Conservation (phyloP, 2,113 vertebrate species). For the Grallaria varia region DNA sequence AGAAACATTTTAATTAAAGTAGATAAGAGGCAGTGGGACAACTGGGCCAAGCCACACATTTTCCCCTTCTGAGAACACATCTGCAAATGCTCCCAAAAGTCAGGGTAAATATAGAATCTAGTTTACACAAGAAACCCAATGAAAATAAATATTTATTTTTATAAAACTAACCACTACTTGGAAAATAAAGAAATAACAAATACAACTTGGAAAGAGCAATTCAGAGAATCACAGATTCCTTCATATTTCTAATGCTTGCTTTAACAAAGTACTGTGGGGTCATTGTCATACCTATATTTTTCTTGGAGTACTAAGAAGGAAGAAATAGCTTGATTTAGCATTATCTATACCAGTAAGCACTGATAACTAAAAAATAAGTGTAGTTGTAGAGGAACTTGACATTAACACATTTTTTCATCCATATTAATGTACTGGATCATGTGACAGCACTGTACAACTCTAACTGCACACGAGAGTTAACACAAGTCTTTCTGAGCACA, state of each 20-base stretch:
- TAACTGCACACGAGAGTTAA: neutral
- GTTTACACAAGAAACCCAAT: neutral
- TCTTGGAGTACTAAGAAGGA: neutral
- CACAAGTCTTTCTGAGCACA: neutral
- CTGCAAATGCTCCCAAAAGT: accelerated
- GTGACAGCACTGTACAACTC: neutral
- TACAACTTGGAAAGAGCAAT: neutral
- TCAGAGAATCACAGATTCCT: neutral
- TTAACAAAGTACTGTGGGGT: neutral
- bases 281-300: neutral
- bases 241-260: neutral
- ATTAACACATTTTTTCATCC: neutral
- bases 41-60: neutral
- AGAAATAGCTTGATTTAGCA: neutral
- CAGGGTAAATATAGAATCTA: neutral
- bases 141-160: neutral
- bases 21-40: neutral
- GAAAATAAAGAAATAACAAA: neutral
- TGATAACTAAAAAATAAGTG: neutral
- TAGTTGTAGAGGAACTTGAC: neutral
- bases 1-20: neutral
- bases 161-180: neutral
- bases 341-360: neutral
- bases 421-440: neutral
- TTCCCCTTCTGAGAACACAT: neutral